Evolutionary conservation across 2,888 invertebrate genomes (phyloP), one percentile per base, ranked within the genome.

Genomic region (Nycteola revayana): DNA sequence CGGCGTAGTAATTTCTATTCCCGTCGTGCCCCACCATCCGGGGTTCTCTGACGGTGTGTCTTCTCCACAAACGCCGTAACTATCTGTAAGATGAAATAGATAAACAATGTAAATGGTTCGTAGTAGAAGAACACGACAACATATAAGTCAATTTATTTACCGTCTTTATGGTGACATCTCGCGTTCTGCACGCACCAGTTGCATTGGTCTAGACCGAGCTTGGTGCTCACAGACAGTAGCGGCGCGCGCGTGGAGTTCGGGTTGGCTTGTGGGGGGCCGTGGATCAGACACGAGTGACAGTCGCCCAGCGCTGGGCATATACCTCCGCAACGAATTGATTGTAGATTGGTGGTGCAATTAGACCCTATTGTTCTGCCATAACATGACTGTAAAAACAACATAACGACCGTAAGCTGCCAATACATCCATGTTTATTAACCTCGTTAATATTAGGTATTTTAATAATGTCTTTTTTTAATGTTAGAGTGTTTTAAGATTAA

Each of bases 101-200:
- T n/a, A n/a, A n/a, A n/a, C n/a, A n/a, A n/a, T n/a, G n/a, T n/a
- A n/a, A n/a, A n/a, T n/a, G n/a, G n/a, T n/a, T n/a, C n/a, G n/a
- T n/a, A n/a, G n/a, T n/a, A n/a, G n/a, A n/a, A n/a, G n/a, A n/a
- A n/a, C n/a, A n/a, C n/a, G n/a, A n/a, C n/a, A n/a, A n/a, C n/a
- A n/a, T n/a, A n/a, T n/a, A n/a, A n/a, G n/a, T n/a, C n/a, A n/a
- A 3, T 14, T 7, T 6, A 21, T 66, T 78, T 86, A 90, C 94
- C 95, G 63, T 95, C 94, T 62, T 94, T 94, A 58, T 95, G 94
- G 73, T 97, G 96, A 68, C 98, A 98, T 24, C 94, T 90, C 0
- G 96, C 96, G 66, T 96, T 96, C 70, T 97, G 96, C 1, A 98
- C 97, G 72, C 97, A 98, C 97, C 98, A 98, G 24, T 94, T 94